Conservation (phyloP, 2,113 vertebrate genomes). For the Tragelaphus buxtoni region DNA sequence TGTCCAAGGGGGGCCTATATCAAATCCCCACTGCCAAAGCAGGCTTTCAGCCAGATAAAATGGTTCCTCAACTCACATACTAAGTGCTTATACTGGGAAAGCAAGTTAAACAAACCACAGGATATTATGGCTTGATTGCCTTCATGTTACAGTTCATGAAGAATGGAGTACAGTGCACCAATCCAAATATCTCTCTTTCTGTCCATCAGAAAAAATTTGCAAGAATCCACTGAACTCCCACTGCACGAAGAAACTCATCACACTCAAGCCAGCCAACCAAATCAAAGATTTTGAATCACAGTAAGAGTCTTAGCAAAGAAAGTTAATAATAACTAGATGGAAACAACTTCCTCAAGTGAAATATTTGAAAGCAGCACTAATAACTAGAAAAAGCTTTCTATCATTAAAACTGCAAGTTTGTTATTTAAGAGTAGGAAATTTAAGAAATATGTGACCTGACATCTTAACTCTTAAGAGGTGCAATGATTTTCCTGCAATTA, state of each 20-base stretch:
- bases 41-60: background rate
- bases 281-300: background rate
- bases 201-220: background rate
- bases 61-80: background rate
- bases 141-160: background rate
- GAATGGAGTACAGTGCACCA: background rate
- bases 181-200: background rate
- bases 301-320: background rate
- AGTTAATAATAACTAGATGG: background rate
- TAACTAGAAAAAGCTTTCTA: background rate
- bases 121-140: background rate
- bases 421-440: background rate
- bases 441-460: background rate
- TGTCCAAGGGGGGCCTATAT: background rate
- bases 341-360: background rate
- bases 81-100: background rate
- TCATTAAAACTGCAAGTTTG: background rate
- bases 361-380: background rate
- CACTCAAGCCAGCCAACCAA: background rate
- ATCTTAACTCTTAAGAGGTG: background rate
- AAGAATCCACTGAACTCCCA: background rate
- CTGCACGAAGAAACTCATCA: background rate
- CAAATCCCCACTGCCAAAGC: background rate
- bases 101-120: conserved; percentile 8
- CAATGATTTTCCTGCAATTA: background rate